Evolutionary conservation across 2,888 invertebrate genomes (phyloP), one percentile per base, ranked within the genome.

Genomic region (Drosophila subsilvestris): DNA sequence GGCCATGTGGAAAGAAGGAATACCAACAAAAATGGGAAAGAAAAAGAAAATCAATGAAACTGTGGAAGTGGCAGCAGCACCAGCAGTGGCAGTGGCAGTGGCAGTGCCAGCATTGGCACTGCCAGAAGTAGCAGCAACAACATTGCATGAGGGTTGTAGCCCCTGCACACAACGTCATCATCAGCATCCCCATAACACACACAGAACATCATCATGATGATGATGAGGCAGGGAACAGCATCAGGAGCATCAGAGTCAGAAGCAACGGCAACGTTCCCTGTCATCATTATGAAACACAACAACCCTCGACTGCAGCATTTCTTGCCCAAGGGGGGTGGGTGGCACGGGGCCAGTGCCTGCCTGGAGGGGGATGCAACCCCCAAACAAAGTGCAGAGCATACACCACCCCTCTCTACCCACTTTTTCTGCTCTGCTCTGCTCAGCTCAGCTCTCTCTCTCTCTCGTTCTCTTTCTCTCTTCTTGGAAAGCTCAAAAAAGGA

Each of bases 281-380:
- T 82, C 82, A 87, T 82, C 85, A 87, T 82, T 85, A 82, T 84
- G 85, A 80, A 78, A 76, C 68, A 76, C 86, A 82, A 85, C 83
- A 83, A 83, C 88, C 83, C 83, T 83, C 83, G 62, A 70, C 63
- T 87, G 88, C 82, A 81, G 71, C 75, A 71, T 74, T 71, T 32
- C 37, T 68, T 57, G 67, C 53, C 50, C 48, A 48, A 47, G 43
- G 45, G 54, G 66, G 66, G 44, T 9, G 47, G 14, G 22, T 22
- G 49, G 37, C 43, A 48, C 5, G 18, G 51, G 54, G n/a, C 44
- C 7, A n/a, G 9, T 20, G 45, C 17, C 8, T 20, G 45, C 17
- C 45, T 45, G 45, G 14, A 37, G 18, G 37, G 37, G 81, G 75
- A 82, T 85, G 74, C 87, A 87, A 87, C 82, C 81, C 85, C 81